Evolutionary conservation across 2,888 invertebrate genomes (phyloP).

Genomic region (Stratiomys singularior): DNA sequence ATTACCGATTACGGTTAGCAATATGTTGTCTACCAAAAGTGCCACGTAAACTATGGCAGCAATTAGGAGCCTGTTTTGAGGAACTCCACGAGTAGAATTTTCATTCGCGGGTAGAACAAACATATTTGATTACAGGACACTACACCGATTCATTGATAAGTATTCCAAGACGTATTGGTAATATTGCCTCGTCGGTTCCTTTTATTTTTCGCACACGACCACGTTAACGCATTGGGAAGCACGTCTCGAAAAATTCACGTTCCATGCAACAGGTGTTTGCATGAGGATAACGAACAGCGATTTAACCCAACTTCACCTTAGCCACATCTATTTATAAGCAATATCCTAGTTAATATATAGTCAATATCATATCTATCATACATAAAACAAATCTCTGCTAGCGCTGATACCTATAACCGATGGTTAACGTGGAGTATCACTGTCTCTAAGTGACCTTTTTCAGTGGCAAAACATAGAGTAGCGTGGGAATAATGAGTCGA

Average conservation of each 20-base stretch:
- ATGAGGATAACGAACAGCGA: conserved; percentile 58
- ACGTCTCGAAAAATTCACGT: neutral
- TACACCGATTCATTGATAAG: neutral
- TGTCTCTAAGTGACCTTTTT: conserved; percentile 26
- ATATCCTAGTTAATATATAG: conserved; percentile 11
- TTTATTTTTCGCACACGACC: neutral
- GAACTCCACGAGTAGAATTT: neutral
- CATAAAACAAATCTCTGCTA: conserved; percentile 16
- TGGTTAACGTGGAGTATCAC: neutral
- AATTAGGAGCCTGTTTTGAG: conserved; percentile 59
- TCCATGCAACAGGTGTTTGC: conserved; percentile 62
- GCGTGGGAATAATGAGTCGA: neutral
- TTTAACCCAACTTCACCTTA: conserved; percentile 60
- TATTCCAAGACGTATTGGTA: neutral
- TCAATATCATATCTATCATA: conserved; percentile 15
- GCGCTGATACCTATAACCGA: conserved; percentile 12
- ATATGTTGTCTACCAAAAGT: conserved; percentile 84
- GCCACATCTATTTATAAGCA: conserved; percentile 45
- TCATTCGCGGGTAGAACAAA: conserved; percentile 50
- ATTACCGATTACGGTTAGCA: conserved; percentile 88
- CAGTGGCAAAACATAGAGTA: neutral
- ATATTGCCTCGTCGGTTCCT: too few species aligned
- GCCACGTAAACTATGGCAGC: conserved; percentile 77
- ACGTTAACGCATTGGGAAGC: conserved; percentile 27
- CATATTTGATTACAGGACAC: conserved; percentile 54